Base-by-base conservation (phyloP, 1,140 invertebrate species). In the Drosophila repletoides region DNA sequence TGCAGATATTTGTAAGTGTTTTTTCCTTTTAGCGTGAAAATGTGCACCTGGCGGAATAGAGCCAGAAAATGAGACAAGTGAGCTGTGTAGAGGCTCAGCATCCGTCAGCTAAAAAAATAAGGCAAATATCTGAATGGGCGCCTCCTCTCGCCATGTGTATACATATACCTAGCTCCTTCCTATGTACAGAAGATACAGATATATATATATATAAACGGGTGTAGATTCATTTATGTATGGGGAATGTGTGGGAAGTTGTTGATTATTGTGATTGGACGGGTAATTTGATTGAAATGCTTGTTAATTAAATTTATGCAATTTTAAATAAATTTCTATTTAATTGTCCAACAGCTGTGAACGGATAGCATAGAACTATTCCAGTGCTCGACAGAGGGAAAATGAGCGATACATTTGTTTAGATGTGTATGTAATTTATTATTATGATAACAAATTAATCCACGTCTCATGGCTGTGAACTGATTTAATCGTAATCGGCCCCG, bases 311-410 rank as follows among this genome's bases (percentile, higher is more conserved):
- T 71, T 41, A 76, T 67, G 58, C 10, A 21, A 31, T 51, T 49
- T 49, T n/a, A 67, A 81, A 81, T 72, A 80, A 81, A 80, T 80
- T 60, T 36, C 12, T 28, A 28, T 56, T 73, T 63, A 81, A 80
- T 80, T 65, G 71, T 28, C 40, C 15, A 49, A 34, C 66, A 81
- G 61, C 72, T 69, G 61, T 64, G 56, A 19, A 51, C 26, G 12
- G n/a, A 29, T 38, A 9, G 1, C n/a, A 14, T 14, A 14, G 14
- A 45, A 45, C 41, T 15, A 45, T 28, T 5, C 14, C 7, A 9
- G 1, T 9, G 10, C 17, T 3, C 2, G 31, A 34, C 14, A 24
- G 5, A 24, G 0, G 1, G 15, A 33, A 15, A 59, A 21, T 38
- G 7, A 28, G 24, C 3, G 17, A 38, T 36, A 28, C 28, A 41